A percentile compares a stretch with the other conserved stretches of the same genome.
phyloP scores from a whole-genome alignment of 2,797 vertebrate genomes.

The Myotis pilosus region DNA sequence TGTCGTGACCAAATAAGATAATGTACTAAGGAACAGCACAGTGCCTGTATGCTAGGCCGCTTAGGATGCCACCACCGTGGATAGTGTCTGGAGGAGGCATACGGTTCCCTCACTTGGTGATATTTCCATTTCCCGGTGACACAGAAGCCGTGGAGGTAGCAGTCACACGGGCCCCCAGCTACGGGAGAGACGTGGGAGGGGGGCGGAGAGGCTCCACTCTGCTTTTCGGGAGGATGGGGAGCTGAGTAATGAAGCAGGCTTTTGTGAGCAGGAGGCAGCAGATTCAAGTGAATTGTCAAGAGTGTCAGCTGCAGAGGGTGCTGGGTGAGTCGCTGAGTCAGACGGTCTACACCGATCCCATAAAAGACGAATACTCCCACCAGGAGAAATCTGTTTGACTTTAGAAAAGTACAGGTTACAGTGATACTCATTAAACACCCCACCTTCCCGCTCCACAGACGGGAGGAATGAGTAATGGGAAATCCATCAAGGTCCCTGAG shows the following conservation, averaged over 20 bases:
- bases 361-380: conserved; percentile 79
- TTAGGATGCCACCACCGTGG: neutral
- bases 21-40: neutral
- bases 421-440: conserved; percentile 77
- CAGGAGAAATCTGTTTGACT: conserved; percentile 74
- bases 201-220: conserved; percentile 41
- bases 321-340: conserved; percentile 70
- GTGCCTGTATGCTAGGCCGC: neutral
- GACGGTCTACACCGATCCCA: conserved; percentile 70
- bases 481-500: conserved; percentile 66
- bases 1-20: neutral
- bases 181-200: conserved; percentile 45
- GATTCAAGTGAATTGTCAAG: conserved; percentile 44
- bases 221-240: neutral
- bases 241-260: conserved; percentile 21
- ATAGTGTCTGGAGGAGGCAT: neutral
- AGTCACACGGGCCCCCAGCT: neutral
- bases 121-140: neutral
- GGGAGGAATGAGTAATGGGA: conserved; percentile 46
- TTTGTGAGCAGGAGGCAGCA: conserved; percentile 36
- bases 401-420: conserved; percentile 82
- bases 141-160: conserved; percentile 11
- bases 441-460: conserved; percentile 69
- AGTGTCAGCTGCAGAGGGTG: conserved; percentile 49
- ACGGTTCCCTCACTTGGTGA: neutral